Percentiles rank a stretch among this genome's conserved stretches.
These are phyloP conservation scores for Drosophila kanapiae DNA, from an alignment of 1,140 invertebrate species.

Conservation along the genomic window DNA sequence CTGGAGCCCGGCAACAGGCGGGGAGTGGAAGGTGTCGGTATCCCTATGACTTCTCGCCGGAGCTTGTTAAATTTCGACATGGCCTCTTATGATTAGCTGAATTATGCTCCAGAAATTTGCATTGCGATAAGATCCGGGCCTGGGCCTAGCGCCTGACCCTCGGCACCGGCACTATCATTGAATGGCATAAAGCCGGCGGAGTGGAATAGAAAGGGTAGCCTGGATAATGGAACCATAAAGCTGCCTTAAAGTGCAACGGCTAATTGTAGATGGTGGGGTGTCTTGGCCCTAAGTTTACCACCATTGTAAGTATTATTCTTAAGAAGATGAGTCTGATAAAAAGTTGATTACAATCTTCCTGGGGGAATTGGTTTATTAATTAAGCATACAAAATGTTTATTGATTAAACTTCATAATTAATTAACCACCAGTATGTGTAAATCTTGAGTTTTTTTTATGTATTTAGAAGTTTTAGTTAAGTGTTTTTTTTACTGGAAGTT, in stretches of 20 bases:
- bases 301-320: neutral
- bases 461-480: too few relatives aligned
- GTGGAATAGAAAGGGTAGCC: constrained; percentile 2
- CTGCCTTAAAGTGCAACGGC: constrained; percentile 7
- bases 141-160: constrained; percentile 38
- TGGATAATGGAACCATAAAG: constrained; percentile 38
- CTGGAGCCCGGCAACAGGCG: neutral
- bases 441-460: neutral
- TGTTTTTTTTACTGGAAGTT: too few relatives aligned
- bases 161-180: constrained; percentile 26
- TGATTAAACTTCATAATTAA: neutral
- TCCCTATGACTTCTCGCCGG: constrained; percentile 11
- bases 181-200: constrained; percentile 3
- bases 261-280: constrained; percentile 25
- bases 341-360: neutral
- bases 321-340: neutral
- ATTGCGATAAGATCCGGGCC: constrained; percentile 66
- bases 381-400: neutral
- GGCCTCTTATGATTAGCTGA: constrained; percentile 81
- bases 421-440: neutral
- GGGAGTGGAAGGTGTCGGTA: neutral
- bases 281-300: neutral
- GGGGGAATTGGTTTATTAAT: neutral
- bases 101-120: constrained; percentile 75
- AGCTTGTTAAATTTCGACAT: constrained; percentile 74